phyloP scores from a whole-genome alignment of 2,113 vertebrate species.

The Castor canadensis region DNA sequence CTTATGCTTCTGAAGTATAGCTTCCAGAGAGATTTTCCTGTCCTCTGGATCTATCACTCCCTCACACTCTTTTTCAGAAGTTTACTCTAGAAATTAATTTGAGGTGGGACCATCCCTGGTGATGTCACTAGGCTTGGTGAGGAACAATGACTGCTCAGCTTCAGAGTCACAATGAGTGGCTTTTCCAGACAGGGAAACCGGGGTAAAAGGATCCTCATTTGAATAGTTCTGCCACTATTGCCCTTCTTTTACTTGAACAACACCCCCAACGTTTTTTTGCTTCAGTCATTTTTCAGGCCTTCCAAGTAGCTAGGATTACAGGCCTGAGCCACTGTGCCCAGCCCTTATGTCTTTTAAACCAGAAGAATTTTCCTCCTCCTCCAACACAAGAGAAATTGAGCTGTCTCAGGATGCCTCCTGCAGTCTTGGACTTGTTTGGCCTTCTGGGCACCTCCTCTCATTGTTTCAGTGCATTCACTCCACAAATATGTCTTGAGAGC shows the following conservation, averaged over 20 bases:
- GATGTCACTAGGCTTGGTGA: conserved; percentile 7
- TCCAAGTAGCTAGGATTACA: neutral
- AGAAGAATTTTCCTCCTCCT: neutral
- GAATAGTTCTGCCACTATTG: neutral
- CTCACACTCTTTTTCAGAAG: conserved; percentile 61
- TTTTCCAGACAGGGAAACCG: conserved; percentile 49
- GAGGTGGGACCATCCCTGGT: conserved; percentile 11
- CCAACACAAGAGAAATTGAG: neutral
- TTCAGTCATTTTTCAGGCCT: too few species aligned
- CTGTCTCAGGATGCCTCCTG: neutral
- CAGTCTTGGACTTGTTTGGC: neutral
- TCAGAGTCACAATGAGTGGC: neutral
- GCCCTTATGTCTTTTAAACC: neutral
- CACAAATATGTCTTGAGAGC: neutral
- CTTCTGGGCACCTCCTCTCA: neutral
- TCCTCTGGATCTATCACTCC: neutral
- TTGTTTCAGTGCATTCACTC: neutral
- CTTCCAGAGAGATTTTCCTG: neutral
- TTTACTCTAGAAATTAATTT: conserved; percentile 55
- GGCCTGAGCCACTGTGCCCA: too few species aligned
- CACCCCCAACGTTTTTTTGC: too few species aligned
- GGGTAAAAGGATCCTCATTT: neutral
- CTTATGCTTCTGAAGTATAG: too few species aligned
- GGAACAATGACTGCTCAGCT: neutral
- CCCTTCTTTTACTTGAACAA: too few species aligned